Evolutionary conservation across 2,797 vertebrate species (phyloP).

Genomic region (Paramormyrops hopkinsi): DNA sequence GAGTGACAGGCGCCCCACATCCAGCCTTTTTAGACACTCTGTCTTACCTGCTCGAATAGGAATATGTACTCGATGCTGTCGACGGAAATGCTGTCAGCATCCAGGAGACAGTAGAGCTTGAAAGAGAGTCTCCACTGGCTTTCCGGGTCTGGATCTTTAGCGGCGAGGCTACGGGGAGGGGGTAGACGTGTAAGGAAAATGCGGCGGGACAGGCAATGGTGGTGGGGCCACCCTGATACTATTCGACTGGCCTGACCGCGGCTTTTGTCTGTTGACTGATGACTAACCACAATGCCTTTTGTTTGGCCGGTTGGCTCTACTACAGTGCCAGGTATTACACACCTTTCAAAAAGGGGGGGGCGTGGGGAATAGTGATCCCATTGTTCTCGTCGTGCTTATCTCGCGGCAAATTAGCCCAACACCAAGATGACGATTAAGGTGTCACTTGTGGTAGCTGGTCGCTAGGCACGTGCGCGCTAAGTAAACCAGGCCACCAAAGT

Average conservation of each 20-base stretch:
- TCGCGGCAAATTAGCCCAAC: constrained; percentile 35
- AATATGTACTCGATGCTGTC: constrained; percentile 83
- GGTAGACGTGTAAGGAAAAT: background rate
- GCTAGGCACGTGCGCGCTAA: constrained; percentile 25
- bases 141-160: constrained; percentile 66
- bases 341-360: constrained; percentile 32
- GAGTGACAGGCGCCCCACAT: background rate
- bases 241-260: background rate
- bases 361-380: constrained; percentile 22
- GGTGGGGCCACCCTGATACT: background rate
- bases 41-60: constrained; percentile 85
- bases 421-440: constrained; percentile 48
- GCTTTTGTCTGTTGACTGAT: background rate
- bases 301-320: constrained; percentile 29
- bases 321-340: constrained; percentile 24
- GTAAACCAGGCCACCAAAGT: constrained; percentile 21
- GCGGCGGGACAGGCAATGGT: background rate
- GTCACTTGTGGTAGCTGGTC: constrained; percentile 34
- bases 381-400: constrained; percentile 48
- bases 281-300: constrained; percentile 4
- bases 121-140: constrained; percentile 76
- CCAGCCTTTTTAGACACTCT: background rate
- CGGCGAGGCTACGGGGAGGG: constrained; percentile 58
- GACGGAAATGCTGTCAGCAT: constrained; percentile 72
- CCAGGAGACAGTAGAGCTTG: constrained; percentile 86